Percentiles rank a stretch among this genome's conserved stretches.
Evolutionary conservation across 2,888 invertebrate species (phyloP).

Genomic region (Anthophora plumipes): DNA sequence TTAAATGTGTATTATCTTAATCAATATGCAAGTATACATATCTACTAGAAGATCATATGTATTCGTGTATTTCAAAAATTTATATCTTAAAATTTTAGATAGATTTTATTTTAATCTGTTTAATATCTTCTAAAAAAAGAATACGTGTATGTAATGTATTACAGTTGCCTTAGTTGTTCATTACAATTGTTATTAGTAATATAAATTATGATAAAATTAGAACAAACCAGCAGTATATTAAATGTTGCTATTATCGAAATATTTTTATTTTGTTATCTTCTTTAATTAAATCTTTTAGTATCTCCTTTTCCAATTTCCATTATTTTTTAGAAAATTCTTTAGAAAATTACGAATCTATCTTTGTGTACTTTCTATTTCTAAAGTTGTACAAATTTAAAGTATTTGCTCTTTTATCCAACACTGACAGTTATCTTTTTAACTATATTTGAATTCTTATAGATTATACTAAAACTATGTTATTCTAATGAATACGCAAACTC

Average conservation of each 20-base stretch:
- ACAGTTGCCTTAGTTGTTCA: conserved; percentile 5
- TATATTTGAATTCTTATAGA: conserved; percentile 25
- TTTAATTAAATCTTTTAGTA: neutral
- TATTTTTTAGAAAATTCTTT: neutral
- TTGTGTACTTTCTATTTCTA: neutral
- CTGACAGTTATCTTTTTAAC: conserved; percentile 35
- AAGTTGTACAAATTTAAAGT: neutral
- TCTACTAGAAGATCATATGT: neutral
- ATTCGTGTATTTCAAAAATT: neutral
- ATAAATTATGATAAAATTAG: conserved; percentile 6
- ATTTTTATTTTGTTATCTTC: neutral
- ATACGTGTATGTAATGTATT: neutral
- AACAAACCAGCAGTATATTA: conserved; percentile 10
- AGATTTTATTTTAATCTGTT: conserved; percentile 17
- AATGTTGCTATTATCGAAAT: neutral
- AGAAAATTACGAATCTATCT: neutral
- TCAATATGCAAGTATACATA: neutral
- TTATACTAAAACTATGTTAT: conserved; percentile 38
- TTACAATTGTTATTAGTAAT: conserved; percentile 9
- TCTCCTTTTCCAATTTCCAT: neutral
- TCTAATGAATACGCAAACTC: conserved; percentile 29
- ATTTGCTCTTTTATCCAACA: conserved; percentile 49
- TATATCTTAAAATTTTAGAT: neutral
- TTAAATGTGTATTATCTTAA: neutral
- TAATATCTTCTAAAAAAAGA: neutral